Evolutionary conservation across 2,113 vertebrate genomes (phyloP), one percentile per base, ranked within the genome.

Genomic region (human): DNA sequence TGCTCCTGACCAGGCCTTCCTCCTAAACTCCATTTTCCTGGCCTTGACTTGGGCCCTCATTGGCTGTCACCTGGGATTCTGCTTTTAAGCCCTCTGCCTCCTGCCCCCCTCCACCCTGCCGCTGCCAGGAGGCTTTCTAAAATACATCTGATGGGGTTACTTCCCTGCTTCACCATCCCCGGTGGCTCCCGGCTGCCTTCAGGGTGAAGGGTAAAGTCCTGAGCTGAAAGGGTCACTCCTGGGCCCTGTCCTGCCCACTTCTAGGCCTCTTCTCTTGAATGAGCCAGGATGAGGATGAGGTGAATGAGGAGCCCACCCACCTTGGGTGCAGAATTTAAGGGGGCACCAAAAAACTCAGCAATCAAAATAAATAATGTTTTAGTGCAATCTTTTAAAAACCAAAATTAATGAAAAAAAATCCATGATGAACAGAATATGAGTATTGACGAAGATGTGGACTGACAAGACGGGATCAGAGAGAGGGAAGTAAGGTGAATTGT

Each of bases 361-460:
- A 18, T 40, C 23, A 45, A 92, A 80, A 82, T 52, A 59, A 48
- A 85, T 30, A 68, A 66, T 66, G 48, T n/a, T 66, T 88, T 73
- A 89, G 38, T 61, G 23, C 16, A 72, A 35, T 45, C 61, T 66
- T 48, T 90, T 50, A 8, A 75, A 91, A 68, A 64, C 57, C 5
- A 64, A 59, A 94, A 84, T 38, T 22, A 83, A 89, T 61, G 68
- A 35, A 38, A 38, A 95, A 85, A 84, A 73, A 27, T 40, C 7
- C 6, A 9, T 20, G 16, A 38, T 78, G 70, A 78, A 32, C 52
- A 61, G 38, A 96, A 72, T 85, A 72, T 85, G 81, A 20, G 73
- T 38, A 78, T n/a, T 66, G 88, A 59, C 5, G 8, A 78, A 72
- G 64, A 17, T 3, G 2, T 94, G 40, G 48, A 30, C 43, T 3